A percentile compares a stretch with the other conserved stretches of the same genome.
Evolutionary conservation across 2,797 vertebrate genomes (phyloP).

Genomic region (Gambusia yucatana): DNA sequence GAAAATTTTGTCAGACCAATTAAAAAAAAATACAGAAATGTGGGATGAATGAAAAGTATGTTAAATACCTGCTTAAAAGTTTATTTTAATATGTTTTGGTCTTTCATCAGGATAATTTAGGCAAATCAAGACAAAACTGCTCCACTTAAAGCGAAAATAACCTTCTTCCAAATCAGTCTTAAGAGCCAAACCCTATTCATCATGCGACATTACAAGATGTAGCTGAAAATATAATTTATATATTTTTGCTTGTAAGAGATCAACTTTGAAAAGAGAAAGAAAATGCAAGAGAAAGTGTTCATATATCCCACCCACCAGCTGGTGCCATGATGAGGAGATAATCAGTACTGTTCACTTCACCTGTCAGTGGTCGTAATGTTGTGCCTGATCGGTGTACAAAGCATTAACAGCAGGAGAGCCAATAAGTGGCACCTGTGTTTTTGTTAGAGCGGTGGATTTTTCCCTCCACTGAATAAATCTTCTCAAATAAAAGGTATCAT

Average conservation of each 20-base stretch:
- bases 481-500: neutral
- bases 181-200: neutral
- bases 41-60: neutral
- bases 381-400: neutral
- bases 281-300: neutral
- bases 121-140: neutral
- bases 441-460: neutral
- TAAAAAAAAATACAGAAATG: neutral
- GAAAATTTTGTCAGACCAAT: neutral
- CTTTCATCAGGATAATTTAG: neutral
- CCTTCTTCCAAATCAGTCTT: neutral
- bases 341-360: neutral
- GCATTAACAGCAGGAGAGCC: neutral
- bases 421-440: neutral
- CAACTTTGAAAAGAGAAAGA: neutral
- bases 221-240: too few relatives aligned
- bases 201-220: too few relatives aligned
- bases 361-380: slow-evolving; percentile 1
- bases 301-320: neutral
- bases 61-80: neutral
- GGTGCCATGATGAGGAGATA: neutral
- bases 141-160: neutral
- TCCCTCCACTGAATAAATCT: neutral
- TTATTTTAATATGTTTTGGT: neutral
- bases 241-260: neutral